Base-by-base conservation (phyloP, 2,113 vertebrate genomes). In the Lonchura striata region DNA sequence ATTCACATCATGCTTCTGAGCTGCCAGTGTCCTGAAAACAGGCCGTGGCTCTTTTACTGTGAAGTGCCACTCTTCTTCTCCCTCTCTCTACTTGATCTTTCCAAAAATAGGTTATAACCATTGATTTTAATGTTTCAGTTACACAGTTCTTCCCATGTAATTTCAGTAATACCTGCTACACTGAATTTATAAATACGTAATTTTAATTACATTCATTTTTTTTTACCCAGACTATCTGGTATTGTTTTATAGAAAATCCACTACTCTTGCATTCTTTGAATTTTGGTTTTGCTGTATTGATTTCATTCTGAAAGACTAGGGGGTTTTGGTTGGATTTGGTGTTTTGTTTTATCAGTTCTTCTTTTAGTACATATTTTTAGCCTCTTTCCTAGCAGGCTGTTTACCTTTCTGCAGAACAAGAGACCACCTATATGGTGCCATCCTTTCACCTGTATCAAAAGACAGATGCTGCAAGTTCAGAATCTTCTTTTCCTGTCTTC, bases 1-100 rank as follows among this genome's bases (percentile, higher is more conserved):
- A 82, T 86, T 91, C 82, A 77, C 50, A 94, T 90, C 25, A 77
- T 88, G 66, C 82, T 96, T 80, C 71, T 96, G 90, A 92, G 88
- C 54, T 92, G 50, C 54, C 66, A 53, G 46, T 37, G 31, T 92
- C 75, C 71, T 77, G 75, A 93, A 94, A 95, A 66, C 79, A 93
- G 44, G 57, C 63, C 54, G 13, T 68, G 42, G 47, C 53, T 72
- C 61, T 94, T 82, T 83, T 65, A 65, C 59, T 2, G 0, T 65
- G 49, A n/a, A 63, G 19, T 86, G 66, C 53, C 6, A 27, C 82
- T 91, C 49, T 71, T 77, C 35, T 71, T 57, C 46, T 60, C 28
- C 37, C 52, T 72, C 35, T 70, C 42, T 69, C 50, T 70, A 57
- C 68, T 78, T 94, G 82, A 81, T 93, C 71, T 90, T 93, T 92